These are phyloP conservation scores for Galeruca laticollis DNA, from an alignment of 2,888 invertebrate species.

Conservation along the genomic window DNA sequence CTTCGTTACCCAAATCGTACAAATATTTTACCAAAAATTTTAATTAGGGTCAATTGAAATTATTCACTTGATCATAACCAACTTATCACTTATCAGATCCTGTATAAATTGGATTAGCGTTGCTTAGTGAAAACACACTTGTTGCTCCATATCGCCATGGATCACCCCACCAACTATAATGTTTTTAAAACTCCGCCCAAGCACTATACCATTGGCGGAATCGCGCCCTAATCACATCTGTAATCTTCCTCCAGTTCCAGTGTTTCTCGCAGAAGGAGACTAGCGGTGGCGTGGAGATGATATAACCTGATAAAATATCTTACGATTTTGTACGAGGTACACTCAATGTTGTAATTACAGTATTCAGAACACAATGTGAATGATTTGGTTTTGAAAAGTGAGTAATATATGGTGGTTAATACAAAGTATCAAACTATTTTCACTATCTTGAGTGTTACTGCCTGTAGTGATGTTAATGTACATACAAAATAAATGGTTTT, in stretches of 20 bases:
- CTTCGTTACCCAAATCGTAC: too few species aligned
- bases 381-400: too few species aligned
- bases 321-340: not conserved
- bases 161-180: constrained; percentile 58
- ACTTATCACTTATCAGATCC: constrained; percentile 32
- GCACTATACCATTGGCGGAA: constrained; percentile 56
- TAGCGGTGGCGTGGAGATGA: constrained; percentile 23
- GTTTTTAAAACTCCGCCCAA: constrained; percentile 39
- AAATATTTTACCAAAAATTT: not conserved
- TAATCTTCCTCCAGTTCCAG: constrained; percentile 53
- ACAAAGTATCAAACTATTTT: too few species aligned
- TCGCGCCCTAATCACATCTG: constrained; percentile 60
- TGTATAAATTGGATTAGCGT: constrained; percentile 52
- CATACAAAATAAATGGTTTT: too few species aligned
- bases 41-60: constrained; percentile 7
- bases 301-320: constrained; percentile 12
- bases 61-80: constrained; percentile 10
- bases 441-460: too few species aligned
- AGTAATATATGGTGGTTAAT: too few species aligned
- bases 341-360: not conserved
- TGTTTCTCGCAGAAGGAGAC: constrained; percentile 38
- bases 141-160: constrained; percentile 62
- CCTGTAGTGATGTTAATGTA: too few species aligned
- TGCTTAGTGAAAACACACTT: constrained; percentile 53
- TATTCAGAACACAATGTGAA: not conserved